A percentile compares a stretch with the other conserved stretches of the same genome.
Conservation (phyloP, 2,797 vertebrate species). For the Muraenolepis orangiensis region DNA sequence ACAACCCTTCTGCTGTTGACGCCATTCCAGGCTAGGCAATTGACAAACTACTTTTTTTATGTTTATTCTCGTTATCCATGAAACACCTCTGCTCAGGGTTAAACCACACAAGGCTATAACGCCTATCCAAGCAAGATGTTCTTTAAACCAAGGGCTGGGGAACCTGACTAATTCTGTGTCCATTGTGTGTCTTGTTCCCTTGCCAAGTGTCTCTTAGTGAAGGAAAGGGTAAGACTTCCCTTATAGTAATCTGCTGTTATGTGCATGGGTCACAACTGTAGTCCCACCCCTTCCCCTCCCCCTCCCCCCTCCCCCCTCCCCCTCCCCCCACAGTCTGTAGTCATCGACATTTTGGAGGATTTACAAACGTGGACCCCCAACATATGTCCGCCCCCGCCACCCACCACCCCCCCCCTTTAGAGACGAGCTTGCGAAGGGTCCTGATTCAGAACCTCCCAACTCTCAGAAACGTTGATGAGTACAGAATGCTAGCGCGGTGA, state of each 20-base stretch:
- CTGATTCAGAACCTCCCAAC: constrained; percentile 39
- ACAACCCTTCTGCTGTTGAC: not conserved
- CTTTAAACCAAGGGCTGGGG: constrained; percentile 26
- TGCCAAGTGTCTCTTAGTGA: constrained; percentile 81
- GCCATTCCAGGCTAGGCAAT: not conserved
- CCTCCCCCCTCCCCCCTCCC: constrained; percentile 4
- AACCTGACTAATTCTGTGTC: constrained; percentile 69
- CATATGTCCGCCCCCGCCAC: no score
- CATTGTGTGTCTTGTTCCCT: constrained; percentile 72
- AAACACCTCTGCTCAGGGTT: constrained; percentile 21
- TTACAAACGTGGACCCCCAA: constrained; percentile 31
- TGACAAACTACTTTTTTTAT: not conserved
- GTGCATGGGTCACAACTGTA: constrained; percentile 72
- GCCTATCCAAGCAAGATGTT: constrained; percentile 27
- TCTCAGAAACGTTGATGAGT: constrained; percentile 60
- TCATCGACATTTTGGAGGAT: constrained; percentile 60
- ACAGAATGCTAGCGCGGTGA: constrained; percentile 57
- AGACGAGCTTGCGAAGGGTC: constrained; percentile 9
- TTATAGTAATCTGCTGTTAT: constrained; percentile 61
- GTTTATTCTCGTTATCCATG: not conserved
- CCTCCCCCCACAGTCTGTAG: constrained; percentile 48
- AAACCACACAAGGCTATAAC: constrained; percentile 20
- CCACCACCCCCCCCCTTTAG: no score
- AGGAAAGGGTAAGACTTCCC: constrained; percentile 78
- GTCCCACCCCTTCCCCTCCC: constrained; percentile 28